Evolutionary conservation across 2,888 invertebrate genomes (phyloP), one percentile per base, ranked within the genome.

Genomic region (Polymixis lichenea): DNA sequence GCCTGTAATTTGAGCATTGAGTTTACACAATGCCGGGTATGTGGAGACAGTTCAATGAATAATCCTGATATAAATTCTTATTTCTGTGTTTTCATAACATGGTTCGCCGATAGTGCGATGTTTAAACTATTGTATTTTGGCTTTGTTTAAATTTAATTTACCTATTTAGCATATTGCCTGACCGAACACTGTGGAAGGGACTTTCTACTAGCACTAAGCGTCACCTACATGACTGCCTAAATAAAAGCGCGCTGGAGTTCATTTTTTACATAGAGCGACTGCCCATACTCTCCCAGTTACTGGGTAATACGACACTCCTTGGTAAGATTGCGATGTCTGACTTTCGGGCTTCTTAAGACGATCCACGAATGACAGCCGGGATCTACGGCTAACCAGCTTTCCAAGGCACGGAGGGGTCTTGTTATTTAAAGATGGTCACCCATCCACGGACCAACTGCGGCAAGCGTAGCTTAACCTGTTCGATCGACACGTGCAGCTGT

Each of bases 1-100:
- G 53, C 9, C 13, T 43, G 70, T 15, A 19, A 73, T 82, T 82
- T 67, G 53, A 22, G 38, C 11, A 15, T 49, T 43, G 53, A 62
- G 9, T 53, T 69, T 55, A 60, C 9, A 51, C 3, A 65, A 19
- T 11, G 19, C 15, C 9, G 15, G 62, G 11, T 55, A 25, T 58
- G 46, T 46, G 8, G 38, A 22, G 49, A n/a, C 13, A 28, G 19
- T 38, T 17, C 4, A 0, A 17, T 28, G 19, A 4, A 3, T 19
- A 58, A 28, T 4, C 8, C 3, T 17, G 58, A 58, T 58, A 28
- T n/a, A 4, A 17, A 28, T 58, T 17, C 3, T 56, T 56, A 17
- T 58, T 58, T 15, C 19, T 49, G 5, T 65, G 1, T 28, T 65
- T 25, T 64, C 38, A n/a, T 25, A 17, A n/a, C 2, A 43, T 64